These are phyloP conservation scores for Salticus scenicus DNA, from an alignment of 2,888 invertebrate species.

Conservation along the genomic window DNA sequence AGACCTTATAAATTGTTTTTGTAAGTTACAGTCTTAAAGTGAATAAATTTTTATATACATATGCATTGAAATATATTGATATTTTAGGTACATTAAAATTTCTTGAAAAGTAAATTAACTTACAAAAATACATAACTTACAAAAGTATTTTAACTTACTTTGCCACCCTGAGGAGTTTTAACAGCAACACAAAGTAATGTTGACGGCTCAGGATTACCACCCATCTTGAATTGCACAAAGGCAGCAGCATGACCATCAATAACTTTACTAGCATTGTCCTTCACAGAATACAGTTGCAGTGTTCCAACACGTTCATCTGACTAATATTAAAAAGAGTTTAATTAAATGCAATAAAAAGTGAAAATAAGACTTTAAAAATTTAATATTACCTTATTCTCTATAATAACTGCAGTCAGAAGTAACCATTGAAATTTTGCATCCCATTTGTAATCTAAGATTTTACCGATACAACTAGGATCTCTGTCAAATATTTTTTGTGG, in stretches of 20 bases:
- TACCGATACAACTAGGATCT: conserved; percentile 94
- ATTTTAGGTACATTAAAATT: too few species aligned
- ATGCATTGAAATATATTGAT: too few species aligned
- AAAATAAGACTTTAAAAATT: too few species aligned
- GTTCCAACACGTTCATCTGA: conserved; percentile 98
- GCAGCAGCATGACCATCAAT: conserved; percentile 99
- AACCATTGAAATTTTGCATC: conserved; percentile 98
- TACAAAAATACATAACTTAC: too few species aligned
- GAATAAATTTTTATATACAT: too few species aligned
- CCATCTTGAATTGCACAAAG: conserved; percentile 95
- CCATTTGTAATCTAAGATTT: conserved; percentile 99
- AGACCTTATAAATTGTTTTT: too few species aligned
- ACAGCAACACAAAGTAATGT: conserved; percentile 98
- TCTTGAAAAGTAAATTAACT: too few species aligned
- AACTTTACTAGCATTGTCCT: conserved; percentile 98
- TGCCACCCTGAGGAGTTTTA: conserved; percentile 92
- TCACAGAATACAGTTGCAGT: conserved; percentile 99
- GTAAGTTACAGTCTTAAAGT: too few species aligned
- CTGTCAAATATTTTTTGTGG: conserved; percentile 98
- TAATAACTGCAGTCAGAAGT: conserved; percentile 90
- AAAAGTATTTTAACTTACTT: too few species aligned
- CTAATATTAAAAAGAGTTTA: conserved; percentile 77
- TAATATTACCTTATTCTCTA: conserved; percentile 78
- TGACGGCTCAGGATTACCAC: conserved; percentile 92
- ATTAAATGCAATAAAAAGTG: too few species aligned